Conservation (phyloP, 2,888 invertebrate genomes). For the Myopa tessellatipennis region DNA sequence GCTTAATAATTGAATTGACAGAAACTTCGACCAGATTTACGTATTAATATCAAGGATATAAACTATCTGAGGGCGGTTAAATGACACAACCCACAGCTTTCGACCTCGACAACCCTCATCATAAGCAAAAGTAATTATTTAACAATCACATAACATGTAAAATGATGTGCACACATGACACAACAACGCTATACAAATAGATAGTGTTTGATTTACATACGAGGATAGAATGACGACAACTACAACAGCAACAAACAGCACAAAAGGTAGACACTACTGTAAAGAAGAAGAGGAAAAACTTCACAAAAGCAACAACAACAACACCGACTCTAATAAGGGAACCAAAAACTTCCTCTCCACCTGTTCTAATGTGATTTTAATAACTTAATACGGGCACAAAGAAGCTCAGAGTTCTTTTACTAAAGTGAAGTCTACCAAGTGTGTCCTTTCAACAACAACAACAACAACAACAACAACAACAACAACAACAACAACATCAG, state of each 20-base stretch:
- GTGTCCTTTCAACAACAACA: conserved; percentile 7
- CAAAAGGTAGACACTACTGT: conserved; percentile 6
- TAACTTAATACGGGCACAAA: conserved; percentile 54
- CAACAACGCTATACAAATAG: background rate
- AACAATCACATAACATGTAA: background rate
- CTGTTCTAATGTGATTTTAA: conserved; percentile 64
- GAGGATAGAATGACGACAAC: background rate
- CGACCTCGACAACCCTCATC: background rate
- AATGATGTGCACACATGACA: background rate
- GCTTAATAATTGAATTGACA: too few relatives aligned
- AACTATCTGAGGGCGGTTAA: too few relatives aligned
- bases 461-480: too few relatives aligned
- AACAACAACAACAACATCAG: background rate
- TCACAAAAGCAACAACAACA: background rate
- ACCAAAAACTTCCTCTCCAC: conserved; percentile 51
- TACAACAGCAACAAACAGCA: background rate
- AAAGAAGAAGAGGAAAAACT: background rate
- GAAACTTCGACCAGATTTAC: too few relatives aligned
- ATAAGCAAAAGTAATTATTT: background rate
- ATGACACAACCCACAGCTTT: too few relatives aligned
- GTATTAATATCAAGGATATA: too few relatives aligned
- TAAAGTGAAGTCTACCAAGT: conserved; percentile 23
- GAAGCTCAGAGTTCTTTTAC: background rate
- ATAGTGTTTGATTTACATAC: conserved; percentile 5
- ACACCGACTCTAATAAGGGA: background rate